Evolutionary conservation across 2,888 invertebrate species (phyloP), one percentile per base, ranked within the genome.

Genomic region (Lottia gigantea): DNA sequence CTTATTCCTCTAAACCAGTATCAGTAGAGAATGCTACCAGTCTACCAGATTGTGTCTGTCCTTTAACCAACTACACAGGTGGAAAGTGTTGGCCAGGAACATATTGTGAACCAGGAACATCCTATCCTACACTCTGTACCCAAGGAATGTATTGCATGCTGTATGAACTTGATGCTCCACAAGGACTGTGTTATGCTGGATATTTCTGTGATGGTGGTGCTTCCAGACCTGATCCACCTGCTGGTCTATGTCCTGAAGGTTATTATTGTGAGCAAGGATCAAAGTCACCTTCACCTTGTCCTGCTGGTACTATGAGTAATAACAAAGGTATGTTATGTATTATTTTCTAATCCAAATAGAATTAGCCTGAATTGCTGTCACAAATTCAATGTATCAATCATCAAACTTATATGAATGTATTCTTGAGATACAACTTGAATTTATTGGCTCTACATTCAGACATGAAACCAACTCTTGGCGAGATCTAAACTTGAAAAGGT

Each of bases 71-170:
- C 76, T 83, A 84, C 74, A 86, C 85, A 6, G 86, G 87, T 11
- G 86, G 86, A 11, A 74, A 82, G 65, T 87, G 87, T 76, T 84
- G 85, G 85, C 84, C 86, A 11, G 86, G 86, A 2, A 82, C 85
- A 7, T 87, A 82, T 77, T 87, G 87, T 72, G 85, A 85, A 2
- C 67, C 68, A 31, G 86, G 86, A 0, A 63, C 82, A n/a, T 68
- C 71, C 64, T 85, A 85, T 70, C 87, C 86, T 0, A 71, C 83
- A 23, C 64, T 73, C 26, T 87, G 87, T 77, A 78, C 79, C n/a
- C 80, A 77, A 14, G 87, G 87, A 1, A 75, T 66, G 66, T 87
- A 85, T 78, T 87, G 87, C 73, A 73, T 77, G 64, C 73, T 77
- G 46, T 81, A 73, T 67, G 86, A 82, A 14, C 76, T 86, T 40